Base-by-base conservation (phyloP, 2,888 invertebrate species). In the Drosophila tanythrix region DNA sequence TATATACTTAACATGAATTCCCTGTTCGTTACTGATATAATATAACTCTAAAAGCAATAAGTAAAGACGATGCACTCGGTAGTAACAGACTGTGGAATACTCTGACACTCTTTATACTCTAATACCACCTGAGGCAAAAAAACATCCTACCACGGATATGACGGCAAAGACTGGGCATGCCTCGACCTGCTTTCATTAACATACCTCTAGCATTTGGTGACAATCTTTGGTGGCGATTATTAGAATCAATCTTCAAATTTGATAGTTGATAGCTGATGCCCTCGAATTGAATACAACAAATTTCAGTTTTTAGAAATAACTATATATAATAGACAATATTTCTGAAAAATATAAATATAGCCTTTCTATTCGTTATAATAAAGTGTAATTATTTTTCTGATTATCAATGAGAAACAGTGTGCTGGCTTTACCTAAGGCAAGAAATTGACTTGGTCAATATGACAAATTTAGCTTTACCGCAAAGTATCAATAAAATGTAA, bases 1-100 rank as follows among this genome's bases (percentile, higher is more conserved):
- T 56, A 60, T 29, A 55, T 31, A 33, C 56, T n/a, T 43, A 56
- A 66, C 46, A 48, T 48, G 50, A 69, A 46, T 62, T 62, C 3
- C 29, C 55, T 52, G 53, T 56, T 21, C 21, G 29, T 40, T 60
- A n/a, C 13, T 18, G 13, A 35, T 29, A 33, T 33, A 15, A 53
- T 48, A 7, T 31, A 51, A 21, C 27, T 29, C 18, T 13, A 27
- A 29, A 15, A 15, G n/a, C 7, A 29, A 29, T 51, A 29, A 2
- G 27, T 11, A 29, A 29, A 15, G 31, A 25, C 13, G 7, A 25
- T 46, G 15, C 46, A 15, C 46, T 46, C 25, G 15, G 15, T 25
- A 15, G 25, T 46, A 46, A 46, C 25, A 25, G 2, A 46, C 25
- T 46, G 46, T 46, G 46, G 8, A 15, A 46, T 46, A 46, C 46